Evolutionary conservation across 2,113 vertebrate species (phyloP).

Genomic region (Nycticryphes semicollaris): DNA sequence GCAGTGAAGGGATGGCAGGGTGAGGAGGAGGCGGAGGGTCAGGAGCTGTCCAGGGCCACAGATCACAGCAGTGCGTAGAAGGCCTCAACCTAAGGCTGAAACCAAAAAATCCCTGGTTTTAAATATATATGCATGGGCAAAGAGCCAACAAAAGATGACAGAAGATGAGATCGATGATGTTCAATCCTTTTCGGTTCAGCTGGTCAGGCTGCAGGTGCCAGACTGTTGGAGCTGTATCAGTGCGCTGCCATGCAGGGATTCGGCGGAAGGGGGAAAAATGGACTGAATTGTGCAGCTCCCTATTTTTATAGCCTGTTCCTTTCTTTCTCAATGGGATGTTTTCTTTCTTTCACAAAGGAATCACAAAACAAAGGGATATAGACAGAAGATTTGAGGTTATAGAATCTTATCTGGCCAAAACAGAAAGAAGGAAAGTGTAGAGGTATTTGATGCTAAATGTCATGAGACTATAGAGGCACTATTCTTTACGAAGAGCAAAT

Average conservation of each 20-base stretch:
- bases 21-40: neutral
- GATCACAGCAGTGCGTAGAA: fast-evolving
- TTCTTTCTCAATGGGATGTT: neutral
- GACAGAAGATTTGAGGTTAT: neutral
- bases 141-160: neutral
- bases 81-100: neutral
- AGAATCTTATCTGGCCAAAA: constrained; percentile 14
- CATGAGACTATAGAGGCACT: neutral
- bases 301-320: neutral
- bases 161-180: neutral
- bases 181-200: neutral
- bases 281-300: neutral
- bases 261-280: neutral
- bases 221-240: neutral
- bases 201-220: neutral
- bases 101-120: neutral
- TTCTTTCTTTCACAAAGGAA: constrained; percentile 27
- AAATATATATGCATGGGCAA: neutral
- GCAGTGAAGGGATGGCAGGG: neutral
- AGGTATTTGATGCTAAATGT: constrained; percentile 16
- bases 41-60: neutral
- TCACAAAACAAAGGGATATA: constrained; percentile 24
- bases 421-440: neutral
- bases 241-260: neutral
- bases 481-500: neutral